Evolutionary conservation across 1,140 invertebrate species (phyloP), one percentile per base, ranked within the genome.

Genomic region (Tetraneura akinire): DNA sequence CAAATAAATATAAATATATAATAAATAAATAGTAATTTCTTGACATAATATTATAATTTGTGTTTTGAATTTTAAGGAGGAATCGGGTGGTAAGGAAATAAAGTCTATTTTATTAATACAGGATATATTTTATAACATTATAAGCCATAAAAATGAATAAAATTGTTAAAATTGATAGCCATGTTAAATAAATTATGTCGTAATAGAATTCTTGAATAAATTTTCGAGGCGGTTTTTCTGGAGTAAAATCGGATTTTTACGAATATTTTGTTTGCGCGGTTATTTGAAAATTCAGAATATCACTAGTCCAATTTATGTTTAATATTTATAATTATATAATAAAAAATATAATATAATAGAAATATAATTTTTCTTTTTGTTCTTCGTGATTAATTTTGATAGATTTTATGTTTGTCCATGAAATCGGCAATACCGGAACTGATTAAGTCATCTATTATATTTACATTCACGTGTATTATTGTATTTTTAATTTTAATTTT

Each of bases 51-150:
- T 4, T 37, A 37, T 37, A 37, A 37, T 37, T 37, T 37, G 8
- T 37, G 8, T 37, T 37, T 37, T 37, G 32, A 4, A 37, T 37
- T 37, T 37, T 37, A 37, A 53, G 51, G 51, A 1, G 51, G 51
- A 53, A 53, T 53, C 10, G 16, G 51, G 51, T 3, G 51, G 51
- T 53, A 53, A 53, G 2, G 14, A 14, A 3, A 53, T 53, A 14
- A 53, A 53, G 10, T 53, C 10, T 53, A 53, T 14, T 53, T 14
- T 53, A 53, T 53, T 53, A 53, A 14, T 53, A n/a, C 14, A n/a
- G 51, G 51, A n/a, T 53, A 53, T 53, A 53, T 53, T 53, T 53
- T 53, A n/a, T n/a, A n/a, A n/a, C n/a, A n/a, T n/a, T n/a, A n/a
- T 53, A 53, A 14, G 14, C 14, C 10, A 53, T 53, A 14, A n/a